These are phyloP conservation scores for Agapostemon virescens DNA, from an alignment of 2,888 invertebrate genomes.

Conservation along the genomic window DNA sequence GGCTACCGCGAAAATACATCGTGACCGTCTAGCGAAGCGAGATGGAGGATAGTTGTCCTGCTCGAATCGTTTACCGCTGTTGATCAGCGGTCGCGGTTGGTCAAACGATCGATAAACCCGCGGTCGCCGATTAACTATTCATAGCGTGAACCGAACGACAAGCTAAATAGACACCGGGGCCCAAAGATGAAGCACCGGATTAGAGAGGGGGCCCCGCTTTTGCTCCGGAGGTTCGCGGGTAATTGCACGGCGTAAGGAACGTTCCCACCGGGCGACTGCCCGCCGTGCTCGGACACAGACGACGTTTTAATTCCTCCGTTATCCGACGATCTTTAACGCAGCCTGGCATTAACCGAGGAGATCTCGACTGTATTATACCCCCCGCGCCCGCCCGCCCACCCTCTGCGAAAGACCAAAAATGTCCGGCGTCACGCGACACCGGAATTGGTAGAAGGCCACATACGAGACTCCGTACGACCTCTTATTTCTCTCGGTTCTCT, in stretches of 20 bases:
- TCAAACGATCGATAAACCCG: conserved; percentile 11
- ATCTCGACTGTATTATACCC: too few species aligned
- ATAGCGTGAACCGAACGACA: conserved; percentile 2
- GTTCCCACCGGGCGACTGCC: conserved; percentile 1
- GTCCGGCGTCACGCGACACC: background rate
- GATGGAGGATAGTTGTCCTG: background rate
- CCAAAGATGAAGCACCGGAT: conserved; percentile 18
- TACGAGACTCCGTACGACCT: background rate
- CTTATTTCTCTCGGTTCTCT: background rate
- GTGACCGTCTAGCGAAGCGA: background rate
- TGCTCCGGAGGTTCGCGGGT: too few species aligned
- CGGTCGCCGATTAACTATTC: conserved; percentile 8
- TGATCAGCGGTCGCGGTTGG: conserved; percentile 4
- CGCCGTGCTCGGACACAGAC: background rate
- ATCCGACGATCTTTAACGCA: conserved; percentile 6
- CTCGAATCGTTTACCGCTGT: conserved; percentile 7
- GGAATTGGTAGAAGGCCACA: conserved; percentile 5
- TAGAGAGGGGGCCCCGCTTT: too few species aligned
- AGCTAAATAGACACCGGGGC: conserved; percentile 12
- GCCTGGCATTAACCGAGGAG: too few species aligned
- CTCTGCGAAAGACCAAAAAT: background rate
- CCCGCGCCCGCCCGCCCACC: too few species aligned
- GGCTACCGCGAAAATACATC: background rate
- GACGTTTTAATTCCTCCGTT: conserved; percentile 14
- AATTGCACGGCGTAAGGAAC: conserved; percentile 5